phyloP scores from a whole-genome alignment of 1,140 invertebrate genomes.

The Rhagoletis pomonella region DNA sequence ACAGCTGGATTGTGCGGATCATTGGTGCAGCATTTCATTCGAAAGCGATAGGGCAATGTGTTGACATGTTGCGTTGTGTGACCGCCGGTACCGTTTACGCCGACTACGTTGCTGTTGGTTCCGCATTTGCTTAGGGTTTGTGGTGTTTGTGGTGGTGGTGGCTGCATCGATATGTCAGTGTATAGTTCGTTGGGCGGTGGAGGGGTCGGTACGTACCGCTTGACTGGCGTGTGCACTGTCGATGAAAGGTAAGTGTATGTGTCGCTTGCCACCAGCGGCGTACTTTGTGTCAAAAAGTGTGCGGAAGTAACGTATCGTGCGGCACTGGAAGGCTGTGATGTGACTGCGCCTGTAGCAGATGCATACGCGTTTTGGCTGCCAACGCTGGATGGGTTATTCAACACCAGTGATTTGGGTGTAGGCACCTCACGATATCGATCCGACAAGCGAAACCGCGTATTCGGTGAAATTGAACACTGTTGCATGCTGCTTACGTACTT shows the following conservation, averaged over 20 bases:
- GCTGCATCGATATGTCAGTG: slow-evolving; percentile 8
- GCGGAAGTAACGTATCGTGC: slow-evolving; percentile 32
- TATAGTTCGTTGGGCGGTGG: slow-evolving; percentile 65
- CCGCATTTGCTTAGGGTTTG: neutral
- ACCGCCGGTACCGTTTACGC: neutral
- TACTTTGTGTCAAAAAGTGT: slow-evolving; percentile 54
- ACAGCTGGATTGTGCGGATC: slow-evolving; percentile 53
- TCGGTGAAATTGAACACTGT: slow-evolving; percentile 65
- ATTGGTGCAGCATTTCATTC: slow-evolving; percentile 66
- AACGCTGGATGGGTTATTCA: neutral
- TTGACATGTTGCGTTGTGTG: slow-evolving; percentile 62
- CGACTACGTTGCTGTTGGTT: neutral
- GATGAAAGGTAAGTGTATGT: slow-evolving; percentile 68
- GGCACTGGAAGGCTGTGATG: slow-evolving; percentile 29
- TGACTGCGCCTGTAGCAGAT: neutral
- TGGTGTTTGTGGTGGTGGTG: neutral
- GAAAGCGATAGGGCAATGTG: slow-evolving; percentile 57
- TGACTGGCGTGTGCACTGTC: slow-evolving; percentile 72
- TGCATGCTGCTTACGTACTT: slow-evolving; percentile 50
- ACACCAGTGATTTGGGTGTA: neutral
- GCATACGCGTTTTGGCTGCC: neutral
- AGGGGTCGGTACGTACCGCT: slow-evolving; percentile 72
- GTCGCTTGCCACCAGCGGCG: slow-evolving; percentile 61
- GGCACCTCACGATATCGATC: slow-evolving; percentile 23
- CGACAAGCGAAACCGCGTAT: slow-evolving; percentile 58